Base-by-base conservation (phyloP, 2,113 vertebrate species). In the Cyanocitta stelleri region DNA sequence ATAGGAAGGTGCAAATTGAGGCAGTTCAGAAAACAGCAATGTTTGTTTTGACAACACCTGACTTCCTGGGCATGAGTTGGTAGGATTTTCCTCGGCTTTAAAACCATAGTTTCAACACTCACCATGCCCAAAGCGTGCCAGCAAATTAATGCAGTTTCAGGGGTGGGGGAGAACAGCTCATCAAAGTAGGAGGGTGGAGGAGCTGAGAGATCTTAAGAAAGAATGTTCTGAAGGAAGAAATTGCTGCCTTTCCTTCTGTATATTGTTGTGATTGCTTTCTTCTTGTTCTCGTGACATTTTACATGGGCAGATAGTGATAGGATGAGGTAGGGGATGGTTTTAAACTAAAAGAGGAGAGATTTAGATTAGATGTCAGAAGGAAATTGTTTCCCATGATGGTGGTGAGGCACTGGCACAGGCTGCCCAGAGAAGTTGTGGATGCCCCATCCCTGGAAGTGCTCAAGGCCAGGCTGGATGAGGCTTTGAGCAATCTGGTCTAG, bases 21-120 rank as follows among this genome's bases (percentile, higher is more conserved):
- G 32, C 49, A 63, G 61, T 39, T 72, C 52, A 72, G 64, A 94
- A 96, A 84, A 87, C 1, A 68, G 7, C n/a, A 77, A 8, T 74
- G 30, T 86, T 90, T 97, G 67, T 90, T 95, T 88, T 93, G 85
- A 94, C 71, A 92, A 74, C 49, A 76, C 46, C 30, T 84, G 68
- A 71, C 72, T 80, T 85, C 72, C 61, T 39, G 20, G 43, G 20
- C 69, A 82, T 11, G 19, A 84, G 52, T 13, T 73, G 44, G 39
- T 72, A 77, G 29, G 37, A 46, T 69, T 88, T 62, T 63, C 35
- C 35, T 94, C 83, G 49, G 71, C 72, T 93, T 95, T 83, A 69
- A 77, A 88, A 58, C 22, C 1, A 5, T 16, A 23, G 41, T 83
- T 97, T 90, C 88, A 80, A 86, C 86, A 93, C 23, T 64, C 37